Evolutionary conservation across 2,797 vertebrate genomes (phyloP).

Genomic region (Enteromius fasciolatus): DNA sequence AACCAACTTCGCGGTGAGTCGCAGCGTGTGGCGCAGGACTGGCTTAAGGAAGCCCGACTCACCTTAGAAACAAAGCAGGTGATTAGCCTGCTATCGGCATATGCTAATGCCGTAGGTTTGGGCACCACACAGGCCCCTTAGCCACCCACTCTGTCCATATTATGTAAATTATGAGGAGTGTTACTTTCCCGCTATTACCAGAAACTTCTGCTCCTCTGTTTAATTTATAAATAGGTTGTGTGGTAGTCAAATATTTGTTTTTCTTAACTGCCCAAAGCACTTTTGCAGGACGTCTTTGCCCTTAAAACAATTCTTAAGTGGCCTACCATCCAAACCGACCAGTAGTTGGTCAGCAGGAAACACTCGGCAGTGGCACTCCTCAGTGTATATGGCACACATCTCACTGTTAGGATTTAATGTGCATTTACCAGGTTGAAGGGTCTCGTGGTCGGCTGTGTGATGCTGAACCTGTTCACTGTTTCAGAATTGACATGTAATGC

Average conservation of each 20-base stretch:
- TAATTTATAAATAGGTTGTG: constrained; percentile 56
- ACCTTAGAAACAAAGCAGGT: constrained; percentile 94
- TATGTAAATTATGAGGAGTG: constrained; percentile 40
- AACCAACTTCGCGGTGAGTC: constrained; percentile 94
- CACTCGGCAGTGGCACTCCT: constrained; percentile 13
- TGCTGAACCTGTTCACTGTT: constrained; percentile 46
- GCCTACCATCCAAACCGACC: constrained; percentile 28
- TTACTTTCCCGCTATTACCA: constrained; percentile 32
- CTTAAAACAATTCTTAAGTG: constrained; percentile 33
- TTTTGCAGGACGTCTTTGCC: constrained; percentile 41
- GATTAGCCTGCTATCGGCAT: constrained; percentile 88
- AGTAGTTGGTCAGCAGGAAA: constrained; percentile 6
- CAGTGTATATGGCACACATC: background rate
- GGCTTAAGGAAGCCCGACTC: constrained; percentile 90
- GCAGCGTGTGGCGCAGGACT: constrained; percentile 89
- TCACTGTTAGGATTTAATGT: constrained; percentile 24
- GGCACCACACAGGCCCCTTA: constrained; percentile 90
- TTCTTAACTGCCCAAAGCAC: constrained; percentile 40
- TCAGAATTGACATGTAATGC: constrained; percentile 44
- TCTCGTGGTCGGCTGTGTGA: constrained; percentile 10
- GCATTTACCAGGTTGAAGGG: constrained; percentile 33
- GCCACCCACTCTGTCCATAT: constrained; percentile 1
- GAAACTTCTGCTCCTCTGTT: constrained; percentile 35
- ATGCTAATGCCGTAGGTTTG: constrained; percentile 91
- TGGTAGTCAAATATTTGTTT: constrained; percentile 18